Percentiles rank a stretch among this genome's conserved stretches.
phyloP scores from a whole-genome alignment of 2,113 vertebrate species.

The Trichomycterus rosablanca region DNA sequence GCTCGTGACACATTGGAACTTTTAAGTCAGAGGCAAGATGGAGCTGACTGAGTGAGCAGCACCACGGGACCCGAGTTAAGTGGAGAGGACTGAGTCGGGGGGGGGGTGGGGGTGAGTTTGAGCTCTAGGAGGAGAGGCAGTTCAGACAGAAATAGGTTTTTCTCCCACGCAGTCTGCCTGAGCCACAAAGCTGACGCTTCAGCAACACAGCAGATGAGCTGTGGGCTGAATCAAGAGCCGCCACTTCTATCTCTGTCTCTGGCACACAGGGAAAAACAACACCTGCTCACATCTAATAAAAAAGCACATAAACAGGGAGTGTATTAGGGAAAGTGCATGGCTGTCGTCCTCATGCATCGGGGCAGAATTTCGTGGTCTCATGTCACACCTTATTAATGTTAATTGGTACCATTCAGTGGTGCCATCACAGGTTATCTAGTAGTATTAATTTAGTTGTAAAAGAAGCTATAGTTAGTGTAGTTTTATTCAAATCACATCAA shows the following conservation, averaged over 20 bases:
- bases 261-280: conserved; percentile 23
- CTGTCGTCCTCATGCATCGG: too few species aligned
- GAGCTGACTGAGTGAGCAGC: conserved; percentile 8
- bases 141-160: conserved; percentile 62
- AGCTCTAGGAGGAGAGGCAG: conserved; percentile 6
- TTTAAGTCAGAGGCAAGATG: conserved; percentile 26
- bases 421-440: too few species aligned
- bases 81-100: not conserved
- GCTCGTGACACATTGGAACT: not conserved
- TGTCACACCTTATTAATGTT: too few species aligned
- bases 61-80: not conserved
- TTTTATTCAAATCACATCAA: too few species aligned
- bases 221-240: conserved; percentile 49
- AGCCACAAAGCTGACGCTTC: conserved; percentile 60
- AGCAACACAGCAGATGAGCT: conserved; percentile 59
- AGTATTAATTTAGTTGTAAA: too few species aligned
- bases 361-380: too few species aligned
- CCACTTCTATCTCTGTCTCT: conserved; percentile 44
- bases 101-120: not conserved
- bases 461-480: too few species aligned
- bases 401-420: too few species aligned
- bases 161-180: conserved; percentile 68
- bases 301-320: too few species aligned
- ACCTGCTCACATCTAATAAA: conserved; percentile 29
- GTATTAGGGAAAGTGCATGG: too few species aligned